Evolutionary conservation across 2,888 invertebrate genomes (phyloP).

Genomic region (Copidosoma aretas): DNA sequence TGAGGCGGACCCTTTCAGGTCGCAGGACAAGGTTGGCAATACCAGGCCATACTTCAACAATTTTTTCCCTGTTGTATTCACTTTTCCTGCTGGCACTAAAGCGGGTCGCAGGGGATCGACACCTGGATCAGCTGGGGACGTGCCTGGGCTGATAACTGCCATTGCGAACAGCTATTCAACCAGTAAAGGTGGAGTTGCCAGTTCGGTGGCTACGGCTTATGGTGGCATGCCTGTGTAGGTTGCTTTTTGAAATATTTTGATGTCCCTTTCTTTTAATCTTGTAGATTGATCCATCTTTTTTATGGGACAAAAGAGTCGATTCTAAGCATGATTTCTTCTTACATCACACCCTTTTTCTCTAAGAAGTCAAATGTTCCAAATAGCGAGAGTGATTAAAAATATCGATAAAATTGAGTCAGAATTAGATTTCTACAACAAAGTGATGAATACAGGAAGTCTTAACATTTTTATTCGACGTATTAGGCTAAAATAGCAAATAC

Average conservation of each 20-base stretch:
- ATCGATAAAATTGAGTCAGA: too few species aligned
- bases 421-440: too few species aligned
- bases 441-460: too few species aligned
- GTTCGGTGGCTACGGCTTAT: slow-evolving; percentile 76
- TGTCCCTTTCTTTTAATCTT: background rate
- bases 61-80: slow-evolving; percentile 74
- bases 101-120: slow-evolving; percentile 56
- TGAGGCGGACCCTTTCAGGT: slow-evolving; percentile 44
- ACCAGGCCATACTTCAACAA: slow-evolving; percentile 64
- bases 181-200: slow-evolving; percentile 74
- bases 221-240: slow-evolving; percentile 65
- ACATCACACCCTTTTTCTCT: too few species aligned
- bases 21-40: slow-evolving; percentile 53
- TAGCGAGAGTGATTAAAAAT: too few species aligned
- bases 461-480: too few species aligned
- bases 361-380: too few species aligned
- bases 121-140: slow-evolving; percentile 54
- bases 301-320: background rate
- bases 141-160: slow-evolving; percentile 71
- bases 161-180: slow-evolving; percentile 78
- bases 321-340: background rate
- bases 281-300: background rate
- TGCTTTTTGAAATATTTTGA: background rate
- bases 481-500: too few species aligned
- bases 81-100: slow-evolving; percentile 62